These are phyloP conservation scores for Epirrhoe alternata DNA, from an alignment of 2,888 invertebrate species.

Conservation along the genomic window DNA sequence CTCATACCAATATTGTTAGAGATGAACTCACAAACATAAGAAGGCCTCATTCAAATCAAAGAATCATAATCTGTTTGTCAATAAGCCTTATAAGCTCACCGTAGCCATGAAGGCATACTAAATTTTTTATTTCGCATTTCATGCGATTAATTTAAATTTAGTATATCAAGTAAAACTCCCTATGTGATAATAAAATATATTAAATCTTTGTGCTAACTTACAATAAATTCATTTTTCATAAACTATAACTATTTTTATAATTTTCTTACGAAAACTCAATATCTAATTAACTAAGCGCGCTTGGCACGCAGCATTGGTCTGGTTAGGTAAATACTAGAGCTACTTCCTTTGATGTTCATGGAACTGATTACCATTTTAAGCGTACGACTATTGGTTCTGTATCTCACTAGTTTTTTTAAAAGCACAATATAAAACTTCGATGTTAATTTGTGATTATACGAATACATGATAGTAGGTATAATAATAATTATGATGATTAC, in stretches of 20 bases:
- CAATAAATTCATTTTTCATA: slow-evolving; percentile 83
- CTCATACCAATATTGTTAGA: slow-evolving; percentile 12
- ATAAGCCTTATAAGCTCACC: slow-evolving; percentile 67
- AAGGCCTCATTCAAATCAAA: slow-evolving; percentile 31
- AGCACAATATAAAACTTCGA: slow-evolving; percentile 66
- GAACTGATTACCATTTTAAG: slow-evolving; percentile 45
- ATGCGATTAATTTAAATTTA: slow-evolving; percentile 80
- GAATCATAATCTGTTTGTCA: slow-evolving; percentile 30
- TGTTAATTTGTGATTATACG: slow-evolving; percentile 63
- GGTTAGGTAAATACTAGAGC: slow-evolving; percentile 63
- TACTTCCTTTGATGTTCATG: slow-evolving; percentile 57
- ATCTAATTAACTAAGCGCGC: slow-evolving; percentile 73
- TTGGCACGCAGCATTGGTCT: slow-evolving; percentile 81
- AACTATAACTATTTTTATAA: slow-evolving; percentile 76
- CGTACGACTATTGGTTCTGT: slow-evolving; percentile 55
- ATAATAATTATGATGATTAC: slow-evolving; percentile 59
- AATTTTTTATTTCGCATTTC: slow-evolving; percentile 71
- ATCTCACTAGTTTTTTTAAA: slow-evolving; percentile 59
- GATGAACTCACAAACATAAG: slow-evolving; percentile 23
- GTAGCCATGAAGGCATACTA: slow-evolving; percentile 66
- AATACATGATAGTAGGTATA: slow-evolving; percentile 56
- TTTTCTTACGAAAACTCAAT: slow-evolving; percentile 74
- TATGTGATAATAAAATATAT: slow-evolving; percentile 85
- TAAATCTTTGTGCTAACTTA: slow-evolving; percentile 86
- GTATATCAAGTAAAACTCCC: slow-evolving; percentile 81